Evolutionary conservation across 2,888 invertebrate species (phyloP).

Genomic region (Chaetoderma sp.): DNA sequence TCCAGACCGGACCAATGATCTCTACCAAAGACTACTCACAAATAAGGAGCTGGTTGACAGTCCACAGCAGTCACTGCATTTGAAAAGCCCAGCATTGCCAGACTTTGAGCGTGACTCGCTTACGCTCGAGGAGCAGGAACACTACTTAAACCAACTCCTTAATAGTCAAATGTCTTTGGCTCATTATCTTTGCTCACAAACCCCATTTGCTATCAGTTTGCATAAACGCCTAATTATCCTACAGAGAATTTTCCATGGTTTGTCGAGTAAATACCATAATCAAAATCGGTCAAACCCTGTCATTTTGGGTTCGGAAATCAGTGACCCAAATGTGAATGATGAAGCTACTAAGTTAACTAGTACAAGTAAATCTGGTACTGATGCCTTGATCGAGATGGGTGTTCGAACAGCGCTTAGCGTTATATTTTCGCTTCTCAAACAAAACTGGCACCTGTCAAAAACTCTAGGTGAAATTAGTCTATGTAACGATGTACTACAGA

Average conservation of each 20-base stretch:
- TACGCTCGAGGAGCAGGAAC: conserved; percentile 72
- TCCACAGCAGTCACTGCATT: conserved; percentile 60
- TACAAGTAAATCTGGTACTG: conserved; percentile 52
- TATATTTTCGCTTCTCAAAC: conserved; percentile 74
- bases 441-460: conserved; percentile 72
- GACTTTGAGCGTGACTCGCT: conserved; percentile 74
- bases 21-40: conserved; percentile 73
- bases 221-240: conserved; percentile 74
- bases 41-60: conserved; percentile 69
- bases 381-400: conserved; percentile 76
- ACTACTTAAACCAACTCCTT: conserved; percentile 72
- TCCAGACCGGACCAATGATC: conserved; percentile 72
- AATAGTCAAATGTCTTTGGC: conserved; percentile 73
- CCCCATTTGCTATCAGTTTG: conserved; percentile 74
- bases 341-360: conserved; percentile 13
- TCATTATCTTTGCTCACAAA: conserved; percentile 73
- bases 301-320: too few relatives aligned
- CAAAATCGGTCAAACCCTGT: conserved; percentile 44
- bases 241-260: conserved; percentile 74
- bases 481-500: conserved; percentile 75
- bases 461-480: conserved; percentile 68
- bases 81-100: conserved; percentile 70
- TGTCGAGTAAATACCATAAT: conserved; percentile 73
- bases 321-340: conserved; percentile 1
- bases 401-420: conserved; percentile 76